Conservation (phyloP, 2,797 vertebrate species). For the Xerus rutilus region DNA sequence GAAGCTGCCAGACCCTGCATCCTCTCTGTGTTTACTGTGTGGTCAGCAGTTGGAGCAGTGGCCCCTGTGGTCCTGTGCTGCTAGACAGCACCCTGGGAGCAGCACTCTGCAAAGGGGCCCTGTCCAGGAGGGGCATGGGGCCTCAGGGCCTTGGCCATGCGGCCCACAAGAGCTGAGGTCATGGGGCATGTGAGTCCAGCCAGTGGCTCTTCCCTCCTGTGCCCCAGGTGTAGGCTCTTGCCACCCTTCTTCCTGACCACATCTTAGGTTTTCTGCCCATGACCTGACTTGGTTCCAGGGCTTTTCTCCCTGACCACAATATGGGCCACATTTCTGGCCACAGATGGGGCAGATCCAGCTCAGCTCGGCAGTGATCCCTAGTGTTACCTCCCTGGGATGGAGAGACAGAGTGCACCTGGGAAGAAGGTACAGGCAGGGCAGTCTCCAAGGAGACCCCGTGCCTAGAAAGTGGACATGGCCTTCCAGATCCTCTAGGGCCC, state of each 20-base stretch:
- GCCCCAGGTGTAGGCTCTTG: accelerated
- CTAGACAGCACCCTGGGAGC: not conserved
- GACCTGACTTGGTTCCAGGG: accelerated
- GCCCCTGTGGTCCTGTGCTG: not conserved
- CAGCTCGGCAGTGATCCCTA: not conserved
- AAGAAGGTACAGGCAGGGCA: not conserved
- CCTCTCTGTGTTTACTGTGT: not conserved
- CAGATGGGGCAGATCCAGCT: accelerated
- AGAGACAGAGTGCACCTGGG: not conserved
- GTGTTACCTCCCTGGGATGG: accelerated
- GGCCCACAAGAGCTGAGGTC: too few species aligned
- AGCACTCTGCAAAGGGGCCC: accelerated
- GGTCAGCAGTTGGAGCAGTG: not conserved
- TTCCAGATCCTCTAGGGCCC: not conserved
- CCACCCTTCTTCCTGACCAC: too few species aligned
- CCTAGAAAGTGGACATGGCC: not conserved
- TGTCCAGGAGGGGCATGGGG: accelerated
- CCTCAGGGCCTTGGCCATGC: not conserved
- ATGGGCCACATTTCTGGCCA: not conserved
- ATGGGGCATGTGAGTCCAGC: accelerated
- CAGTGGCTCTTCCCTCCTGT: accelerated
- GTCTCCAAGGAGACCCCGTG: accelerated
- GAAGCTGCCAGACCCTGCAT: not conserved
- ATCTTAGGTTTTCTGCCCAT: not conserved
- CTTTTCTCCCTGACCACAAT: accelerated